These are phyloP conservation scores for Homalodisca vitripennis DNA, from an alignment of 1,140 invertebrate genomes.

Conservation along the genomic window DNA sequence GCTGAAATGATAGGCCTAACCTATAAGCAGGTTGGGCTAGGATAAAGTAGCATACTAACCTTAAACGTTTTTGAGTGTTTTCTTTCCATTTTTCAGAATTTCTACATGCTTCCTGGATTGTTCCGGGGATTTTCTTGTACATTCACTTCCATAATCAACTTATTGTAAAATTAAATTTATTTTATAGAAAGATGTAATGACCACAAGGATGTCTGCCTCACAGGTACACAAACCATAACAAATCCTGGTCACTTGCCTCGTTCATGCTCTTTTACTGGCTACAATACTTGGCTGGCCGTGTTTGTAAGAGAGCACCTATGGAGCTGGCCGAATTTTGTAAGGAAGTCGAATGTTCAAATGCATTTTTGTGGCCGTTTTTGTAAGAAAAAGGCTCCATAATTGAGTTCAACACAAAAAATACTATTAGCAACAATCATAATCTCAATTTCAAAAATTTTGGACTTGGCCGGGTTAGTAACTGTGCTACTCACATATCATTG, in stretches of 20 bases:
- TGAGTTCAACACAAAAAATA: background rate
- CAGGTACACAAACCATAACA: background rate
- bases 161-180: background rate
- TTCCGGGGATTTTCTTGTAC: constrained; percentile 15
- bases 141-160: constrained; percentile 2
- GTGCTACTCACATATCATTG: no score
- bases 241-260: background rate
- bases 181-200: background rate
- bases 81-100: no score
- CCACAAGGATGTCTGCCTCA: background rate
- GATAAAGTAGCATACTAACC: constrained; percentile 14
- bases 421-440: background rate
- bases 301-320: no score
- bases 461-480: background rate
- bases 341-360: no score
- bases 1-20: background rate
- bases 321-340: no score
- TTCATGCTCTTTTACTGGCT: background rate
- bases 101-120: no score
- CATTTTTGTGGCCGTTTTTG: no score
- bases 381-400: background rate
- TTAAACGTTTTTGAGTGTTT: constrained; percentile 12
- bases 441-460: background rate
- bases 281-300: background rate
- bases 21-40: constrained; percentile 6